Evolutionary conservation across 37 sponge, comb jelly and placozoan genomes (phyloP).

Genomic region (Bolinopsis microptera): DNA sequence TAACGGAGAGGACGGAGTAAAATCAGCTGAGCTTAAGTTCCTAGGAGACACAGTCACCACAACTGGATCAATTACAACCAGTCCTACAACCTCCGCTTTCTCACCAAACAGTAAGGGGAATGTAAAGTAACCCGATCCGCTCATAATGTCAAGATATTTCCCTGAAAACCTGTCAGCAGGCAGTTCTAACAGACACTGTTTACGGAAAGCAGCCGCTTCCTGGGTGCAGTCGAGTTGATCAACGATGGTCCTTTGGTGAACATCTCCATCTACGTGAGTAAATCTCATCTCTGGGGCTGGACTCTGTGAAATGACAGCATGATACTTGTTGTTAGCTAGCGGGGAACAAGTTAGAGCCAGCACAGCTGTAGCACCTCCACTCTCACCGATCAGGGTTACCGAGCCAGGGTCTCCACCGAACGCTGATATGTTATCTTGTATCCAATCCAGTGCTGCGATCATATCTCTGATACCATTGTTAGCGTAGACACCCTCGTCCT

Average conservation of each 20-base stretch:
- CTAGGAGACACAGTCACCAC: neutral
- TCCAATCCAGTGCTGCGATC: neutral
- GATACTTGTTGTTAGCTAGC: conserved; percentile 27
- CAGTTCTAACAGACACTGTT: neutral
- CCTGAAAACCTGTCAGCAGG: neutral
- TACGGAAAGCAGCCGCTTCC: too few relatives aligned
- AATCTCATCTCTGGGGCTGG: neutral
- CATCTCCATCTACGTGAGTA: neutral
- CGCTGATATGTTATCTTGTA: neutral
- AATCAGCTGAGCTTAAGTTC: neutral
- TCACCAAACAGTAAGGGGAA: neutral
- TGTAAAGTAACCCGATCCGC: neutral
- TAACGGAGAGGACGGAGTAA: neutral
- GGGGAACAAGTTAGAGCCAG: conserved; percentile 6
- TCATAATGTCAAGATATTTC: neutral
- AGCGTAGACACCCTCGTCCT: neutral
- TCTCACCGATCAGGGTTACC: conserved; percentile 17
- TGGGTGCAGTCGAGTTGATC: neutral
- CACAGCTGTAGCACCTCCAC: conserved; percentile 45
- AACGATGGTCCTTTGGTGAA: neutral
- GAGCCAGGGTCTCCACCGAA: conserved; percentile 8
- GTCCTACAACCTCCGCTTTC: neutral
- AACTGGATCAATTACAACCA: neutral
- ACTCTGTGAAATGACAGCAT: neutral
- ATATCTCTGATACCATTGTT: conserved; percentile 24